These are phyloP conservation scores for Plotosus lineatus DNA, from an alignment of 2,113 vertebrate genomes.

Conservation along the genomic window DNA sequence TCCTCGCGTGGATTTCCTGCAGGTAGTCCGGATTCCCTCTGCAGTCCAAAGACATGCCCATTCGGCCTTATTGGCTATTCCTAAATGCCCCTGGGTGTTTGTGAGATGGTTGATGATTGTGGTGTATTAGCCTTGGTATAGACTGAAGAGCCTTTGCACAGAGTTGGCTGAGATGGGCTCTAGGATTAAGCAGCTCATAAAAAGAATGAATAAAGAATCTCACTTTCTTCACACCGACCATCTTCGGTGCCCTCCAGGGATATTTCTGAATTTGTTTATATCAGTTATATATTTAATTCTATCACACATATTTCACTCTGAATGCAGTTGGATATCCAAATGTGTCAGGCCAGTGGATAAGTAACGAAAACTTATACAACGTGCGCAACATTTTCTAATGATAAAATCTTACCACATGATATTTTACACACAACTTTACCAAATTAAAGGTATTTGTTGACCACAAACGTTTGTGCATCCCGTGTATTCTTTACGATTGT, in stretches of 20 bases:
- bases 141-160: no score
- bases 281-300: neutral
- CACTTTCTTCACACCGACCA: neutral
- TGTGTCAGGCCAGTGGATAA: neutral
- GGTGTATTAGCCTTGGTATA: no score
- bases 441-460: slow-evolving; percentile 42
- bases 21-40: no score
- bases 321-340: neutral
- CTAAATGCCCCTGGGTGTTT: no score
- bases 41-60: no score
- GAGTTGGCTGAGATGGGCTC: no score
- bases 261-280: neutral
- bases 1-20: no score
- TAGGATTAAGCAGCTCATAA: no score
- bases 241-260: neutral
- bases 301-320: neutral
- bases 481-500: neutral
- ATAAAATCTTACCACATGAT: slow-evolving; percentile 24
- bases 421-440: slow-evolving; percentile 40
- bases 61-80: no score
- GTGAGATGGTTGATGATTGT: no score
- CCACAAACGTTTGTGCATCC: neutral
- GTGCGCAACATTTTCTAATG: slow-evolving; percentile 20
- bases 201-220: no score
- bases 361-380: slow-evolving; percentile 8